Conservation (phyloP, 2,113 vertebrate species). For the Balaeniceps rex region DNA sequence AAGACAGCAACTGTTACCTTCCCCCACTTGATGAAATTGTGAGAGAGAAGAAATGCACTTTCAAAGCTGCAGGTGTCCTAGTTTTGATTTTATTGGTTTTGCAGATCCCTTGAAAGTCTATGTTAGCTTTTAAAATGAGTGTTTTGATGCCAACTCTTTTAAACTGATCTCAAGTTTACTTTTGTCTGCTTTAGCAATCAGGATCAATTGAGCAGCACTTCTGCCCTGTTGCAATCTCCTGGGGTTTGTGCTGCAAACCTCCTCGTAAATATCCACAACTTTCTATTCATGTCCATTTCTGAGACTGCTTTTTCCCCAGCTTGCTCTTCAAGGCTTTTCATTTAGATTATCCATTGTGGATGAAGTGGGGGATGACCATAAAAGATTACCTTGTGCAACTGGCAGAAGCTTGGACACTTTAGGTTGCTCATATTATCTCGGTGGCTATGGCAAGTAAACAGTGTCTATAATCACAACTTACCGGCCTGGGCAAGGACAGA, state of each 20-base stretch:
- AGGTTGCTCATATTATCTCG: neutral
- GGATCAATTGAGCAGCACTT: neutral
- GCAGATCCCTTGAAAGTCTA: neutral
- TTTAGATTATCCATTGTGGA: neutral
- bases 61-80: neutral
- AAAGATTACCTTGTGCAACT: neutral
- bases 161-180: neutral
- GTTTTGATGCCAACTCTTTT: neutral
- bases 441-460: neutral
- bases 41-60: neutral
- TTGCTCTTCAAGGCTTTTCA: neutral
- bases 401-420: neutral
- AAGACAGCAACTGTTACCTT: neutral
- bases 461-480: conserved; percentile 69
- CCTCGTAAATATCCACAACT: neutral
- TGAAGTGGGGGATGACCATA: neutral
- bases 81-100: neutral
- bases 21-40: neutral
- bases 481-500: conserved; percentile 91
- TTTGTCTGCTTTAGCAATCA: neutral
- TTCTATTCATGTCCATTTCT: neutral
- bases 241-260: neutral
- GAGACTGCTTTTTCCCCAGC: neutral
- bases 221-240: neutral
- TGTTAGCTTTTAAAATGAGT: neutral